Evolutionary conservation across 2,113 vertebrate species (phyloP).

Genomic region (Gallinago paraguaiae): DNA sequence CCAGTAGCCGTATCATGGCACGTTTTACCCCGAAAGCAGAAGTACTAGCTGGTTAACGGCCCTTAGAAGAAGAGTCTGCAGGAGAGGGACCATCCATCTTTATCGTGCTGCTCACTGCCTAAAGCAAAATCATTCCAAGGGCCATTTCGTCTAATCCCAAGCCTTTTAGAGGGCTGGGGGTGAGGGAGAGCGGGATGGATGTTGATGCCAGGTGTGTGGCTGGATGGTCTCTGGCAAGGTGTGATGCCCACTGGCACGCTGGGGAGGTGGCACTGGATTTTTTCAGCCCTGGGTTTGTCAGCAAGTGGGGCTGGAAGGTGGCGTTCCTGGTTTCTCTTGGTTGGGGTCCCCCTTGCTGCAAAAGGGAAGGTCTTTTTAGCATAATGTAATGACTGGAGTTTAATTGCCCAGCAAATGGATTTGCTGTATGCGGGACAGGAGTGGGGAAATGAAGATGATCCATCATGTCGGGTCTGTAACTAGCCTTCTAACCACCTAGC

Average conservation of each 20-base stretch:
- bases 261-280: background rate
- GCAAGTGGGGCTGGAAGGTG: background rate
- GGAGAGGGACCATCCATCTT: background rate
- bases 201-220: fast-evolving
- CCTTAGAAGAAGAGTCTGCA: background rate
- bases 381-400: slow-evolving; percentile 19
- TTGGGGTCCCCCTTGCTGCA: background rate
- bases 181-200: background rate
- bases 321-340: background rate
- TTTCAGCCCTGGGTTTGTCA: background rate
- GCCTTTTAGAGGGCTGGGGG: background rate
- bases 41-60: background rate
- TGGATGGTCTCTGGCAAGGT: background rate
- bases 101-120: background rate
- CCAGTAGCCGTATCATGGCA: background rate
- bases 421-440: slow-evolving; percentile 22
- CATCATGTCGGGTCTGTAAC: slow-evolving; percentile 9
- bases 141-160: background rate
- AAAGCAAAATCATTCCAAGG: background rate
- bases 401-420: slow-evolving; percentile 62
- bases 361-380: background rate
- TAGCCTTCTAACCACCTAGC: slow-evolving; percentile 9
- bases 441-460: slow-evolving; percentile 43
- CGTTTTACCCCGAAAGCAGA: background rate
- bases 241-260: fast-evolving